Base-by-base conservation (phyloP, 2,113 vertebrate genomes). In the Naja naja region DNA sequence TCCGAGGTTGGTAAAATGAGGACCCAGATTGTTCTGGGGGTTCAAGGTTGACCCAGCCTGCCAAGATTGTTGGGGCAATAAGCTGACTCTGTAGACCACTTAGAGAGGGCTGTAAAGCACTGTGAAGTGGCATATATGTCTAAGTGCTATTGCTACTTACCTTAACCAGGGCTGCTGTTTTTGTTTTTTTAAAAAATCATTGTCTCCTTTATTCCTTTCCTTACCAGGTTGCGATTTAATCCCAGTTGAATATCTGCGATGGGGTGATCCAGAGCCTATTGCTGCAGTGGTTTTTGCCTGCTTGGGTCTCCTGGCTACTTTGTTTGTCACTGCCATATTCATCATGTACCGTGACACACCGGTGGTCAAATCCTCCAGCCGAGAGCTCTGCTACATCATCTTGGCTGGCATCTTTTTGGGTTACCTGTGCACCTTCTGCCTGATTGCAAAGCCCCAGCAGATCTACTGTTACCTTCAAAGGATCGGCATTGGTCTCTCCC, bases 351-450 rank as follows among this genome's bases (percentile, higher is more conserved):
- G 99, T 1, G 99, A 99, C 85, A 99, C 99, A 1, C 99, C 99
- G 0, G 99, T 99, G 18, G 99, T 99, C 95, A 99, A 99, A 95
- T 99, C 99, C 2, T 99, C 99, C 69, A 99, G 99, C 94, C 97
- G 99, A 52, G 99, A 99, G 94, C 98, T 99, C 91, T 99, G 99
- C 94, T 99, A 99, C 97, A 99, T 99, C 92, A 99, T 99, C 92
- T 97, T 99, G 87, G 99, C 98, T 0, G 99, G 99, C 90, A 99
- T 99, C 97, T 99, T 99, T 95, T 95, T 99, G 94, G 99, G 99
- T n/a, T 99, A 99, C 97, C 94, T 99, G 93, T 99, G 99, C 56
- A 99, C 99, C 88, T 99, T 99, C 97, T 99, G 98, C 93, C 99
- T 99, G 94, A 99, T 99, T 0, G 98, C 99, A 56, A 99, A 99